phyloP scores from a whole-genome alignment of 30 jellyfish, hydroid and myxozoan genomes.

The Aurelia sp. region DNA sequence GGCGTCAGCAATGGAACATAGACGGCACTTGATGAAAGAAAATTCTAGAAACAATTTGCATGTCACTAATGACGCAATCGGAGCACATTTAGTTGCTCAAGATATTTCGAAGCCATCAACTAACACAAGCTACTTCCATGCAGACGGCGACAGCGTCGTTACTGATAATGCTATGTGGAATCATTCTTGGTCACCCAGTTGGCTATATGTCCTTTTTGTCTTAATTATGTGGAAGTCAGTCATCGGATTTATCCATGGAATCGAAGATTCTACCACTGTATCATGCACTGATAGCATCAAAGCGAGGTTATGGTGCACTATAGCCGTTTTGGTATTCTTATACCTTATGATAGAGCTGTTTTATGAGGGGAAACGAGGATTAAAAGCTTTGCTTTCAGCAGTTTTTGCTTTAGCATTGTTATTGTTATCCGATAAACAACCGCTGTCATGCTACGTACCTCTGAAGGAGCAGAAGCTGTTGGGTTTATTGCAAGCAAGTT shows the following conservation, averaged over 20 bases:
- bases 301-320: conserved; percentile 59
- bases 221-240: conserved; percentile 45
- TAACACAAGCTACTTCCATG: conserved; percentile 57
- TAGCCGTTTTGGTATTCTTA: conserved; percentile 6
- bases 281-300: conserved; percentile 49
- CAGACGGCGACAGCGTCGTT: conserved; percentile 37
- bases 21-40: neutral
- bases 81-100: neutral
- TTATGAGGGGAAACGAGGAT: conserved; percentile 14
- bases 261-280: conserved; percentile 6
- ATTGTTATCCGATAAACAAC: conserved; percentile 25
- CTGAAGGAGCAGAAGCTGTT: conserved; percentile 2
- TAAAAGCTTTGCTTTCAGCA: neutral
- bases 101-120: conserved; percentile 47
- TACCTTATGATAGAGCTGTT: conserved; percentile 31
- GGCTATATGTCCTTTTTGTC: conserved; percentile 38
- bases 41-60: neutral
- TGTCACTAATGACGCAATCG: neutral
- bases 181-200: neutral
- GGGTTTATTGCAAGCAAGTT: conserved; percentile 32
- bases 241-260: conserved; percentile 56
- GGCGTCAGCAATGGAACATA: conserved; percentile 37
- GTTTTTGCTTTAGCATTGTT: neutral
- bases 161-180: neutral
- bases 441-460: conserved; percentile 23